Conservation (phyloP, 2,113 vertebrate genomes). For the Trogon melanurus region DNA sequence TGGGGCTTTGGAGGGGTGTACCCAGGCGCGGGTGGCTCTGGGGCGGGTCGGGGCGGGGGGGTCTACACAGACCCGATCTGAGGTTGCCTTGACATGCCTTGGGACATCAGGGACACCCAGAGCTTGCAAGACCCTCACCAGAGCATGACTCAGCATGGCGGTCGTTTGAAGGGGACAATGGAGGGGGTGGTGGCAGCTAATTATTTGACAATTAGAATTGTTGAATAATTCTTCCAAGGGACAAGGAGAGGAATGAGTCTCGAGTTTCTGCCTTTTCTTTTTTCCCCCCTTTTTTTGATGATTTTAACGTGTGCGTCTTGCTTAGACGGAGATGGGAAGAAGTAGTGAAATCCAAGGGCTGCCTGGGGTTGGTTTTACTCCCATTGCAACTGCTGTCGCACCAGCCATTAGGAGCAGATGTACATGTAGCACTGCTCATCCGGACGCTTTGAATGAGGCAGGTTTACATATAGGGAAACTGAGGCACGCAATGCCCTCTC, state of each 20-base stretch:
- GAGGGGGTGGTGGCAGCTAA: background rate
- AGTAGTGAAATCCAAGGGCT: background rate
- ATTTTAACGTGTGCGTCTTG: background rate
- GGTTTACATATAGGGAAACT: background rate
- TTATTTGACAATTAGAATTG: constrained; percentile 49
- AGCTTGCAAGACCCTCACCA: background rate
- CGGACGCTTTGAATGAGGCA: background rate
- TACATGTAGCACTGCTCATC: background rate
- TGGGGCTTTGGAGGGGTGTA: rapidly evolving
- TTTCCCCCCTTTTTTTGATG: background rate
- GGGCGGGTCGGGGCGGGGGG: background rate
- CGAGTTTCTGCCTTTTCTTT: background rate
- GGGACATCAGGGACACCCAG: background rate
- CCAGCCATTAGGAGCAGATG: background rate
- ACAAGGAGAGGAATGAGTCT: background rate
- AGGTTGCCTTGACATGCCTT: background rate
- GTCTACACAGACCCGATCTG: rapidly evolving
- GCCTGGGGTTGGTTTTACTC: background rate
- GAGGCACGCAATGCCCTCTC: background rate
- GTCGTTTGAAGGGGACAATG: background rate
- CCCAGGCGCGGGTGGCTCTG: rapidly evolving
- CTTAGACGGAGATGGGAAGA: background rate
- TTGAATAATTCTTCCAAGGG: background rate
- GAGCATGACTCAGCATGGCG: background rate
- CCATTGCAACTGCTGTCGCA: rapidly evolving